Evolutionary conservation across 1,140 invertebrate species (phyloP).

Genomic region (Antheraea pernyi): DNA sequence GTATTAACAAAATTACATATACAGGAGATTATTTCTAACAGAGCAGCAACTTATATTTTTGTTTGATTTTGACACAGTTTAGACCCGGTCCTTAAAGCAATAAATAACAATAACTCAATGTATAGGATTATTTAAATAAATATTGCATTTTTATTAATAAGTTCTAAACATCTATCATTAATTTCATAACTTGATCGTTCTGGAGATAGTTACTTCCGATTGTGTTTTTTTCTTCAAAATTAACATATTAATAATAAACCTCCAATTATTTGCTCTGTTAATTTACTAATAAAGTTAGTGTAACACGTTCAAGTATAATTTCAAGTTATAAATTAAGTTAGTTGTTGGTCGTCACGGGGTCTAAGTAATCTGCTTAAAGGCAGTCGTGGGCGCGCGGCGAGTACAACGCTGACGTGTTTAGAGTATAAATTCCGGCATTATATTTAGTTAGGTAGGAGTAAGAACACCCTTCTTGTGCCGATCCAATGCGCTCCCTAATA

Average conservation of each 20-base stretch:
- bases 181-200: no score
- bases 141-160: no score
- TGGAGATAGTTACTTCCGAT: no score
- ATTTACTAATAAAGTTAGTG: neutral
- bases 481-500: constrained; percentile 34
- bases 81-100: no score
- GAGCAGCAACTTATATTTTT: neutral
- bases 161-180: no score
- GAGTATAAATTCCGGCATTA: constrained; percentile 54
- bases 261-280: no score
- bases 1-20: neutral
- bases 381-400: constrained; percentile 24
- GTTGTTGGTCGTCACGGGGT: constrained; percentile 22
- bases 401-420: constrained; percentile 43
- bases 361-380: constrained; percentile 26
- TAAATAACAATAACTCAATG: no score
- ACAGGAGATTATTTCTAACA: neutral
- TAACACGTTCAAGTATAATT: neutral
- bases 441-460: constrained; percentile 49
- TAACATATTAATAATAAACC: no score
- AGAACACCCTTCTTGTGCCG: constrained; percentile 35
- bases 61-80: neutral
- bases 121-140: no score
- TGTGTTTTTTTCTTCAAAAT: no score
- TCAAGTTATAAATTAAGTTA: constrained; percentile 13